phyloP scores from a whole-genome alignment of 1,140 invertebrate species.

The Aphis craccivora region DNA sequence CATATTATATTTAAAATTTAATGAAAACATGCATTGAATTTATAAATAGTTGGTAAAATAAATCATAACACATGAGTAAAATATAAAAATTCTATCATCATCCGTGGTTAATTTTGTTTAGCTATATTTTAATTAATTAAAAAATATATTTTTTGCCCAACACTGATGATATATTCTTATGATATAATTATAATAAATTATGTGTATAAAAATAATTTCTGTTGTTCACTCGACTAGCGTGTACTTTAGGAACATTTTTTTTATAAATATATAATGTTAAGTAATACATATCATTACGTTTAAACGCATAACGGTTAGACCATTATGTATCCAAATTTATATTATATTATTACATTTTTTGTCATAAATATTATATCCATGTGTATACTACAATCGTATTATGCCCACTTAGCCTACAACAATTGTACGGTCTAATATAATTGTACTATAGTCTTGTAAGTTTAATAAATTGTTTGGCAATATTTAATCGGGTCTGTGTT shows the following conservation, averaged over 20 bases:
- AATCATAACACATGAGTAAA: neutral
- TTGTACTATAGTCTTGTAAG: constrained; percentile 5
- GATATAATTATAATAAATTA: neutral
- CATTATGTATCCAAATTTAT: constrained; percentile 25
- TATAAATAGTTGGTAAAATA: neutral
- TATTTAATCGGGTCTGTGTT: neutral
- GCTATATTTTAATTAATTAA: neutral
- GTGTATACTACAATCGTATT: constrained; percentile 8
- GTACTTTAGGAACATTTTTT: neutral
- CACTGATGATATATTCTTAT: neutral
- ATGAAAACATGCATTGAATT: neutral
- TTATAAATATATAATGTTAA: constrained; percentile 33
- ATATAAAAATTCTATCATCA: neutral
- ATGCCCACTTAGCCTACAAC: constrained; percentile 14
- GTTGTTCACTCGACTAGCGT: constrained; percentile 9
- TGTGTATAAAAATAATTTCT: neutral
- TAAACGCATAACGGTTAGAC: constrained; percentile 46
- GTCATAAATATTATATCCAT: neutral
- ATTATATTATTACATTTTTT: neutral
- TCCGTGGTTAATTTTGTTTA: neutral
- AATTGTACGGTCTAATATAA: constrained; percentile 9
- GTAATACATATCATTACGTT: constrained; percentile 51
- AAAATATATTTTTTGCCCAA: neutral
- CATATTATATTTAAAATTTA: neutral
- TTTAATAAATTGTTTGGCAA: constrained; percentile 48